phyloP scores from a whole-genome alignment of 2,797 vertebrate species.

The Rhabdophis nuchalis region DNA sequence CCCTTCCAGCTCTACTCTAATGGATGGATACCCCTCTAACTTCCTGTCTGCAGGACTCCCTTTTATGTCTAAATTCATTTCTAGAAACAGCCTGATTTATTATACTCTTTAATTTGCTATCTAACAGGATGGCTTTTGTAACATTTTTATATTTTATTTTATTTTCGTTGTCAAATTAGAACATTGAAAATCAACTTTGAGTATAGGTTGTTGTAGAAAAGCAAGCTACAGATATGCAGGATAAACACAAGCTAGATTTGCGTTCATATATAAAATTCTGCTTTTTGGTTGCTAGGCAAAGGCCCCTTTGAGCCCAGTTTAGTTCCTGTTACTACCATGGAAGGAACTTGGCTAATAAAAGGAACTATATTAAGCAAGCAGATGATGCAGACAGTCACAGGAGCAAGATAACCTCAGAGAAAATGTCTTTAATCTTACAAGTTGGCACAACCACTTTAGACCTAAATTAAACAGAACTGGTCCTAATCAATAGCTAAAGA shows the following conservation, averaged over 20 bases:
- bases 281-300: background rate
- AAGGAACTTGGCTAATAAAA: background rate
- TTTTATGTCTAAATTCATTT: background rate
- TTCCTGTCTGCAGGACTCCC: background rate
- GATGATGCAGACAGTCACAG: background rate
- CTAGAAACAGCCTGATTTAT: background rate
- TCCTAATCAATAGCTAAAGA: background rate
- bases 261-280: background rate
- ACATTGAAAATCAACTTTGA: background rate
- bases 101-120: background rate
- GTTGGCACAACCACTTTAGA: background rate
- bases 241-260: background rate
- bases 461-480: background rate
- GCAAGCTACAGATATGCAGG: background rate
- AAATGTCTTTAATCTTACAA: background rate
- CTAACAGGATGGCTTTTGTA: background rate
- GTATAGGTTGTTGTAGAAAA: background rate
- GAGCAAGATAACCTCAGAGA: background rate
- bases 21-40: background rate
- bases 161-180: background rate
- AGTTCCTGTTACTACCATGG: background rate
- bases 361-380: background rate
- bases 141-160: background rate
- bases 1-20: background rate
- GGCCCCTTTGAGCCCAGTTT: background rate